Base-by-base conservation (phyloP, 2,113 vertebrate species). In the Ginglymostoma cirratum region DNA sequence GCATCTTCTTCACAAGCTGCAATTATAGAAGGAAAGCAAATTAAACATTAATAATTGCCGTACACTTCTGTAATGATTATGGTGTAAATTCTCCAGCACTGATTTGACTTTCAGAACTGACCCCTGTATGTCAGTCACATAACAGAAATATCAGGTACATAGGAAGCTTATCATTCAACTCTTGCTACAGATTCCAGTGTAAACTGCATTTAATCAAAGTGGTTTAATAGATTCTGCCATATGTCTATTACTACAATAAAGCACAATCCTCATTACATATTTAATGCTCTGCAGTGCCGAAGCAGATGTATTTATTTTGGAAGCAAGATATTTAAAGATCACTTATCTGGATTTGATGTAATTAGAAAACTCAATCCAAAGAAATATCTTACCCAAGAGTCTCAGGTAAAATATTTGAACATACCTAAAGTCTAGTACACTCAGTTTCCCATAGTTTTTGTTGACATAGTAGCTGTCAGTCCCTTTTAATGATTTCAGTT, bases 1-100 rank as follows among this genome's bases (percentile, higher is more conserved):
- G 96, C 15, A 2, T 97, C 4, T 0, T 96, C 96, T 76, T 96
- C 96, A 96, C 99, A 99, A 45, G 98, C 99, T 99, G 97, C 93
- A 96, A 97, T 96, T n/a, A 70, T 96, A 17, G 96, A 65, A 66
- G n/a, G 87, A 83, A 21, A 96, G 14, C 5, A 52, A 38, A 34
- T 89, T 69, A 96, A 34, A 89, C n/a, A 95, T 95, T 19, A 48
- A 61, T 61, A 95, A 55, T 80, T 61, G n/a, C 3, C 34, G 34
- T 52, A 17, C 48, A n/a, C 48, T 78, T 95, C 21, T 55, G 15
- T 65, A 70, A 38, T 42, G 30, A 65, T 61, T 95, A 24, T 95
- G 55, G 24, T 67, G 19, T 61, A 78, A 95, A 95, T n/a, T 83
- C 78, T 83, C 14, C n/a, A 83, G 3, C 19, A n/a, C 38, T 70